Base-by-base conservation (phyloP, 2,888 invertebrate species). In the Tridacna crocea region DNA sequence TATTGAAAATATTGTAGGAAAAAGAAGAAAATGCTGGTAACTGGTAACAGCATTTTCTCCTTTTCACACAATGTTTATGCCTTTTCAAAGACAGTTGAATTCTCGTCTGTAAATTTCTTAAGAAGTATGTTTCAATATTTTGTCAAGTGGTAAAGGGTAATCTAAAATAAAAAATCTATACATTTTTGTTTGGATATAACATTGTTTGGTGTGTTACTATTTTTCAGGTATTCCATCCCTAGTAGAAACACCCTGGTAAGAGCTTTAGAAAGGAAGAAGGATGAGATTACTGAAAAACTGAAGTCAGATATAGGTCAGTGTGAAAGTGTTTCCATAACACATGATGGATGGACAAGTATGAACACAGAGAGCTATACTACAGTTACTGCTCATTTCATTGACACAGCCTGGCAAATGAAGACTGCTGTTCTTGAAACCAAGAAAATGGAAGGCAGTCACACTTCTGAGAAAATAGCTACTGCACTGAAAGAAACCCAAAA, bases 321-420 rank as follows among this genome's bases (percentile, higher is more conserved):
- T 19, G 47, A 77, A 22, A 60, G 70, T 77, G 19, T 76, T 13
- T 15, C 60, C 13, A 66, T 79, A 10, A 83, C 79, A 15, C 79
- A 79, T 63, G 83, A 79, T 27, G 63, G 65, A 10, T 79, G 83
- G 83, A 83, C 79, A 47, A 73, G 73, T 60, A 19, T 36, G 15
- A 66, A 60, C 15, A 82, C 76, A 27, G 51, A 82, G 36, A 79
- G 79, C 27, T 83, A 77, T 72, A 76, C 79, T 27, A 83, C 79
- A 22, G 47, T 77, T 0, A 82, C 82, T 8, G 75, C 61, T 1
- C 78, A 82, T 47, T 82, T 75, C 22, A 79, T 82, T 12, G 27
- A 36, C 27, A 46, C 36, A 11, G 55, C 78, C 47, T 83, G 79
- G 79, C 73, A 83, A 47, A 48, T 79, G 17, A 74, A 63, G 1